Evolutionary conservation across 2,797 vertebrate genomes (phyloP).

Genomic region (Vultur gryphus): DNA sequence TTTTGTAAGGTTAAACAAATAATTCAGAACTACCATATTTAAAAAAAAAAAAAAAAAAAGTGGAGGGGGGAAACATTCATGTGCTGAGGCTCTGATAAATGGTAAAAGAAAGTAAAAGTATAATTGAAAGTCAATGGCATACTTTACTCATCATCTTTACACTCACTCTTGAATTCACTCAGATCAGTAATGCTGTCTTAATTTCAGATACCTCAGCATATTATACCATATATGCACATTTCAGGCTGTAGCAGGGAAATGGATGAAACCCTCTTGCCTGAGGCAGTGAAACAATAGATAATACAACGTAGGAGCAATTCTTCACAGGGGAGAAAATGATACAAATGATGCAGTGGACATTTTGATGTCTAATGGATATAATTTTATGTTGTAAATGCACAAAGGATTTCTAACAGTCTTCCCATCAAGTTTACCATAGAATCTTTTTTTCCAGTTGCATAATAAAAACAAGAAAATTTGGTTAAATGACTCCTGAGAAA

Average conservation of each 20-base stretch:
- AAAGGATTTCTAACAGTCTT: not conserved
- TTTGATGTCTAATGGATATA: not conserved
- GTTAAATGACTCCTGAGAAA: not conserved
- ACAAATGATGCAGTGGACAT: not conserved
- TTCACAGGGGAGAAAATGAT: not conserved
- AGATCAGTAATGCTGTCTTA: not conserved
- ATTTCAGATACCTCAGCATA: not conserved
- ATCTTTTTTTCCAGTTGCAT: not conserved
- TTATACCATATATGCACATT: not conserved
- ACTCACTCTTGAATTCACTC: not conserved
- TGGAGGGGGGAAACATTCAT: rapidly evolving
- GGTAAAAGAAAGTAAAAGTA: not conserved
- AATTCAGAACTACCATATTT: not conserved
- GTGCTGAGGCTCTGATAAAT: not conserved
- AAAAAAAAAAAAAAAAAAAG: not conserved
- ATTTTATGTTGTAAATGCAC: not conserved
- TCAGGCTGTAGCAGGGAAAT: not conserved
- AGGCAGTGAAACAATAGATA: not conserved
- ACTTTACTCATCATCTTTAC: not conserved
- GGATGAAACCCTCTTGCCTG: not conserved
- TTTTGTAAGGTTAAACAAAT: not conserved
- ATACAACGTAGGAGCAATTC: not conserved
- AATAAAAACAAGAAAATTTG: not conserved
- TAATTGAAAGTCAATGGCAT: not conserved
- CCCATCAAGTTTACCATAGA: not conserved